Percentiles rank a stretch among this genome's conserved stretches.
phyloP scores from a whole-genome alignment of 2,797 vertebrate species.

The Mastacembelus armatus region DNA sequence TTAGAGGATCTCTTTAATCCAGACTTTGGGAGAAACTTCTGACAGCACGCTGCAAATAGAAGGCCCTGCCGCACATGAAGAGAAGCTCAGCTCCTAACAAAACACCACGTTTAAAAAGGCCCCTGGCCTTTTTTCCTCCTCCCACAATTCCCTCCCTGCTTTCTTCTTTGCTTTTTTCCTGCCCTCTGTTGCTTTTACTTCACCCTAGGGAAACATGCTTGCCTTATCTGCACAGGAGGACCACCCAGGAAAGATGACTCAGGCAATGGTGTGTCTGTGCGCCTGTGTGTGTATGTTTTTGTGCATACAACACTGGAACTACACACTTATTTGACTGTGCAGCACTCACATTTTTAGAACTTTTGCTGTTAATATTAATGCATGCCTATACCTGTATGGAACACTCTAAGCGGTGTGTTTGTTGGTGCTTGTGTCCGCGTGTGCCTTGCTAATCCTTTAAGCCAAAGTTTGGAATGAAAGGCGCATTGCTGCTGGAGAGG shows the following conservation, averaged over 20 bases:
- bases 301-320: slow-evolving; percentile 41
- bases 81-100: slow-evolving; percentile 79
- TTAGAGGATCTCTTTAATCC: slow-evolving; percentile 87
- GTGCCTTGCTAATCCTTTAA: slow-evolving; percentile 73
- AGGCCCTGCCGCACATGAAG: slow-evolving; percentile 79
- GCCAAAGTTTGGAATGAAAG: slow-evolving; percentile 75
- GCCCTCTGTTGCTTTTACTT: slow-evolving; percentile 81
- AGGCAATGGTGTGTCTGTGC: slow-evolving; percentile 58
- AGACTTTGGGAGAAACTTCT: slow-evolving; percentile 81
- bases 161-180: slow-evolving; percentile 70
- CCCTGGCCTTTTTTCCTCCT: slow-evolving; percentile 74
- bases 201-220: slow-evolving; percentile 82
- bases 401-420: slow-evolving; percentile 73
- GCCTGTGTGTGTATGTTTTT: slow-evolving; percentile 31
- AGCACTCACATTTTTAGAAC: slow-evolving; percentile 69
- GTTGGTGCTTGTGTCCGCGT: slow-evolving; percentile 63
- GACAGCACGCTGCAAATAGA: slow-evolving; percentile 82
- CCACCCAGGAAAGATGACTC: slow-evolving; percentile 86
- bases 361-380: slow-evolving; percentile 81
- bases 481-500: slow-evolving; percentile 71
- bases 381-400: slow-evolving; percentile 79
- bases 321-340: slow-evolving; percentile 68
- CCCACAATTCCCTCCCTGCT: slow-evolving; percentile 66
- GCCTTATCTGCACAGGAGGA: slow-evolving; percentile 84
- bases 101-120: slow-evolving; percentile 83